Evolutionary conservation across 2,888 invertebrate species (phyloP).

Genomic region (Diaperis boleti): DNA sequence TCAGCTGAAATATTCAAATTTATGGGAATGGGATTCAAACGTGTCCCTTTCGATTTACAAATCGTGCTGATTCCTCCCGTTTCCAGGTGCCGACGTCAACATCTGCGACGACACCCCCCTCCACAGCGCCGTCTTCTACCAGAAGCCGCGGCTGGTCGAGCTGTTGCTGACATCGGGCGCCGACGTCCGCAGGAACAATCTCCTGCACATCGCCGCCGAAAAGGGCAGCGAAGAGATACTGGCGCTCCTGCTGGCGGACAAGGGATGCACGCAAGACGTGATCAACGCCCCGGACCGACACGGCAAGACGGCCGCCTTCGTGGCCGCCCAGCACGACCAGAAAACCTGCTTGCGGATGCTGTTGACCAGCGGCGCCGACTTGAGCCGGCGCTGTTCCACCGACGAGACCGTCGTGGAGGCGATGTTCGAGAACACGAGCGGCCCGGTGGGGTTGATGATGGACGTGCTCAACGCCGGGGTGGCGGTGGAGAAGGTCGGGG

Average conservation of each 20-base stretch:
- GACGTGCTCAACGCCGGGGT: slow-evolving; percentile 61
- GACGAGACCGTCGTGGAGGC: slow-evolving; percentile 62
- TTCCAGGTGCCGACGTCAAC: slow-evolving; percentile 58
- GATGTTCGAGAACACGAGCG: slow-evolving; percentile 61
- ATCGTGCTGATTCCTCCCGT: too few relatives aligned
- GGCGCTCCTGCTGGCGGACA: slow-evolving; percentile 51
- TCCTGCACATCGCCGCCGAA: slow-evolving; percentile 63
- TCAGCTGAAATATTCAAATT: too few relatives aligned
- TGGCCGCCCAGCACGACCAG: slow-evolving; percentile 68
- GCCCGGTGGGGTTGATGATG: slow-evolving; percentile 60
- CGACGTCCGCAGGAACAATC: slow-evolving; percentile 59
- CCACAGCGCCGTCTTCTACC: slow-evolving; percentile 60
- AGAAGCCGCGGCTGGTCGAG: slow-evolving; percentile 57
- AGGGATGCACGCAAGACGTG: slow-evolving; percentile 49
- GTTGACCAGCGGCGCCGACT: slow-evolving; percentile 63
- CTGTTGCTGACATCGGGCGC: slow-evolving; percentile 62
- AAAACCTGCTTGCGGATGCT: slow-evolving; percentile 67
- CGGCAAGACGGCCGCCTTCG: slow-evolving; percentile 69
- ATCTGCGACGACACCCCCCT: slow-evolving; percentile 44
- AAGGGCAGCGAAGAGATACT: slow-evolving; percentile 56
- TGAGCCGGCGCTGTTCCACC: slow-evolving; percentile 56
- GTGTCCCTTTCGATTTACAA: too few relatives aligned
- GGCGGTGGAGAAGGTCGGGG: slow-evolving; percentile 51
- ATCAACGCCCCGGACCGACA: slow-evolving; percentile 55
- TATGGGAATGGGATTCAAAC: too few relatives aligned